Evolutionary conservation across 64 coral and sea anemone genomes (phyloP), one percentile per base, ranked within the genome.

Genomic region (Anthopleura sola): DNA sequence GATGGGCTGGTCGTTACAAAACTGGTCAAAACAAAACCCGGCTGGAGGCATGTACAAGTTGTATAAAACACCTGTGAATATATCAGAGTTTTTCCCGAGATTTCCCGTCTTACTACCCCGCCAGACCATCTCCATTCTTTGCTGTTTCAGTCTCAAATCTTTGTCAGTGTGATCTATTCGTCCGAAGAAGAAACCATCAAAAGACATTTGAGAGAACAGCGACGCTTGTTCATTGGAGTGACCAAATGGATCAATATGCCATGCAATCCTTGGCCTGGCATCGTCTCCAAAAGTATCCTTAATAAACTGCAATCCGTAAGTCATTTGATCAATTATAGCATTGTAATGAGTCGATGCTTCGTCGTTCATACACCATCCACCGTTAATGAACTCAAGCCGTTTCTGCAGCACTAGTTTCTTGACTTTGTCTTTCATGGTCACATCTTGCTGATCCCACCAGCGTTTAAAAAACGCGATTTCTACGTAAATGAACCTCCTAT

Each of bases 241-340:
- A 50, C 89, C 89, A 17, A 91, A 91, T 9, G 89, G 84, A 81
- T 91, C 89, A 55, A 91, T 86, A 38, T 91, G 89, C 89, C 89
- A 91, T 15, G 89, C 89, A 60, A 91, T 91, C 36, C 89, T 39
- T 1, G 89, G 89, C 26, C 89, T 86, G 18, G 89, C 89, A 38
- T 86, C 89, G 3, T 64, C 68, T 55, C 89, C 89, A 86, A 91
- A 91, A 68, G 84, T 86, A 53, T 91, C 84, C 55, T 91, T 36
- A 11, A 91, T 85, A 80, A 91, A 91, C 38, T 91, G 82, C 18
- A 91, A 37, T 58, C 89, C 89, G 29, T 68, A 62, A 55, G 89
- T 91, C 89, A 91, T 91, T 86, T 91, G 89, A 86, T 91, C 89
- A 81, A 91, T 91, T 39, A 91, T 91, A 18, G 84, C 89, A 64